A percentile compares a stretch with the other conserved stretches of the same genome.
These are phyloP conservation scores for Protaetia brevitarsis DNA, from an alignment of 1,140 invertebrate genomes.

Conservation along the genomic window DNA sequence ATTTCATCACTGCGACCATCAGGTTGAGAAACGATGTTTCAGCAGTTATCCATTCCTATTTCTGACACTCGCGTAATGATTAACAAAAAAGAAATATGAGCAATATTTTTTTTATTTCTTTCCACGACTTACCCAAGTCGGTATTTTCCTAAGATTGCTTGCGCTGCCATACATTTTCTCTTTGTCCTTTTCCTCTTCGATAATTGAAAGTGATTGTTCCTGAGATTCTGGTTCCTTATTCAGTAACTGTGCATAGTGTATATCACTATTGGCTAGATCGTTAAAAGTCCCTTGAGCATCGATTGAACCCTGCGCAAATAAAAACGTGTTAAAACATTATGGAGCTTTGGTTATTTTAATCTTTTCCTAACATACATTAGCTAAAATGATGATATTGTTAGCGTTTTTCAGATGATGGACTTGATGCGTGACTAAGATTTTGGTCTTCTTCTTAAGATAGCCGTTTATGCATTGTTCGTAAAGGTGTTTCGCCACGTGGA, in stretches of 20 bases:
- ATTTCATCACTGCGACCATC: no score
- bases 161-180: constrained; percentile 29
- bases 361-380: no score
- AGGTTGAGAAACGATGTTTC: no score
- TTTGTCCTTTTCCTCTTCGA: constrained; percentile 17
- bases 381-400: constrained; percentile 63
- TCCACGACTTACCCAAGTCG: constrained; percentile 38
- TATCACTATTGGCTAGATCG: constrained; percentile 59
- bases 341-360: no score
- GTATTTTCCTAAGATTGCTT: constrained; percentile 36
- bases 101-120: no score
- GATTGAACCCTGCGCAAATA: constrained; percentile 67
- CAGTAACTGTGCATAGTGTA: constrained; percentile 59
- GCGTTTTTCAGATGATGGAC: constrained; percentile 78
- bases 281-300: constrained; percentile 66
- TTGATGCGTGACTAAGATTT: constrained; percentile 82
- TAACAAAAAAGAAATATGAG: no score
- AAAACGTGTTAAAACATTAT: no score
- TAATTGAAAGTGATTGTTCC: neutral
- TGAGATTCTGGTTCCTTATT: constrained; percentile 39
- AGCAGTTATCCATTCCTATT: no score
- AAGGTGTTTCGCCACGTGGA: constrained; percentile 74
- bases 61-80: no score
- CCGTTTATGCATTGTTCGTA: constrained; percentile 68
- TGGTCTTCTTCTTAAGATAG: constrained; percentile 68